Evolutionary conservation across 53 echinoderm and acorn worm genomes (phyloP).

Genomic region (Actinopyga echinites): DNA sequence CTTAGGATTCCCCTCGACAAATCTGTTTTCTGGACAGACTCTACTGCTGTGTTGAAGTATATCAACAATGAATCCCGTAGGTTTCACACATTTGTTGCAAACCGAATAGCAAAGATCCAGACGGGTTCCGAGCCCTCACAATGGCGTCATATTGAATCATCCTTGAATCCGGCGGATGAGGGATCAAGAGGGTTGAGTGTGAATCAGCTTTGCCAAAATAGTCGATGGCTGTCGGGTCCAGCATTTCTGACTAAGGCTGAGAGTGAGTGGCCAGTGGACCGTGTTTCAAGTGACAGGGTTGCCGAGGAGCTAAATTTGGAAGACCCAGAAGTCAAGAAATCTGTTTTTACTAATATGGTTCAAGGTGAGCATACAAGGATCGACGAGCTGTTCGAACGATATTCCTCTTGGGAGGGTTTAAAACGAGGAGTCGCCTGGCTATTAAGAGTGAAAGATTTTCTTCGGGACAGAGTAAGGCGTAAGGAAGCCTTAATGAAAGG

Average conservation of each 20-base stretch:
- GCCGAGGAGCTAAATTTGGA: no score
- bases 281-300: no score
- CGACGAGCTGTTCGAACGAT: conserved; percentile 22
- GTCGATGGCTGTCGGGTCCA: no score
- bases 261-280: no score
- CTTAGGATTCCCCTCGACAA: conserved; percentile 20
- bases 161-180: conserved; percentile 25
- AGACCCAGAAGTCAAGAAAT: no score
- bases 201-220: no score
- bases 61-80: conserved; percentile 45
- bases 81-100: conserved; percentile 64
- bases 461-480: not conserved
- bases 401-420: conserved; percentile 48
- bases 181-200: conserved; percentile 13
- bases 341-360: not conserved
- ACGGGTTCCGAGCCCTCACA: not conserved
- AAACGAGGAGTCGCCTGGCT: conserved; percentile 54
- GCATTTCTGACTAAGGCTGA: no score
- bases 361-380: no score
- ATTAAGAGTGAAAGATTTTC: conserved; percentile 21
- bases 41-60: conserved; percentile 53
- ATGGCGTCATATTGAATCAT: no score
- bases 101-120: conserved; percentile 56
- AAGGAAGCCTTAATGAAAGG: not conserved
- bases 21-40: conserved; percentile 54